Evolutionary conservation across 2,113 vertebrate species (phyloP).

Genomic region (Ramphastos sulfuratus): DNA sequence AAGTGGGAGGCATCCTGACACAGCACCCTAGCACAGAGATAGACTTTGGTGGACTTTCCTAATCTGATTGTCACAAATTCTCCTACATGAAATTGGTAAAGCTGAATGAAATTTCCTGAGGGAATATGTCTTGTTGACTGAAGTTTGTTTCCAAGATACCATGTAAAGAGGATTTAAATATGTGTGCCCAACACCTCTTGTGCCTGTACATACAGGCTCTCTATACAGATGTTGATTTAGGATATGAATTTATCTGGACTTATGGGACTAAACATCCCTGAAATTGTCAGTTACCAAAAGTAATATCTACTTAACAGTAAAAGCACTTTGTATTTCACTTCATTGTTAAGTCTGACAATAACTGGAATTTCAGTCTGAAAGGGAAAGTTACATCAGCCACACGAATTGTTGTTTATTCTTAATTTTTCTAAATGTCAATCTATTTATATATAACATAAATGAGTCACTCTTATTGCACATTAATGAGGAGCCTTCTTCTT

Average conservation of each 20-base stretch:
- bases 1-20: background rate
- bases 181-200: background rate
- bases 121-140: background rate
- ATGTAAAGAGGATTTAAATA: background rate
- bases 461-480: background rate
- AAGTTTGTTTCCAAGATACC: background rate
- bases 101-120: background rate
- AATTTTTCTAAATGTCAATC: slow-evolving; percentile 40
- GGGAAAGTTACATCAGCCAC: background rate
- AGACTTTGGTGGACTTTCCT: background rate
- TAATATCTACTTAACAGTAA: background rate
- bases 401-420: background rate
- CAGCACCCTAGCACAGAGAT: background rate
- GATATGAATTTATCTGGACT: background rate
- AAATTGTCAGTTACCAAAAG: background rate
- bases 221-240: background rate
- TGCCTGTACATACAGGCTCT: background rate
- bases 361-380: background rate
- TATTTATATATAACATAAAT: background rate
- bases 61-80: background rate
- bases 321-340: background rate
- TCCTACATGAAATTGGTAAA: background rate
- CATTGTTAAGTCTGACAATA: background rate
- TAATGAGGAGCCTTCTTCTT: background rate
- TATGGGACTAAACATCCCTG: background rate